Evolutionary conservation across 2,113 vertebrate genomes (phyloP).

Genomic region (Motacilla tschutschensis): DNA sequence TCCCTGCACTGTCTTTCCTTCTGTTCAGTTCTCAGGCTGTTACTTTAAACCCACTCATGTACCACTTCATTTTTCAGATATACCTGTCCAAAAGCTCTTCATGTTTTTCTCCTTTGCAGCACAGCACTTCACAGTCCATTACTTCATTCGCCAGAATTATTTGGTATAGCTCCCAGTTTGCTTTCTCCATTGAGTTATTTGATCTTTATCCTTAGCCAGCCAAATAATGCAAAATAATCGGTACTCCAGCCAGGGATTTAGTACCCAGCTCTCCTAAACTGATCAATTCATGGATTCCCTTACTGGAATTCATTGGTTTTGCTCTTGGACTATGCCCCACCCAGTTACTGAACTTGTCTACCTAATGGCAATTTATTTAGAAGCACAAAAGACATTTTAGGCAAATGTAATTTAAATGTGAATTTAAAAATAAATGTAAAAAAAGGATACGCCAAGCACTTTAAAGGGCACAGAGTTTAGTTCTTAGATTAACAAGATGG

Average conservation of each 20-base stretch:
- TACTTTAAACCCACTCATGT: background rate
- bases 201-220: slow-evolving; percentile 19
- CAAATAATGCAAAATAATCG: slow-evolving; percentile 30
- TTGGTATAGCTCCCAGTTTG: slow-evolving; percentile 23
- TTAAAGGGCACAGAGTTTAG: background rate
- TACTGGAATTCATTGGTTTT: background rate
- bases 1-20: background rate
- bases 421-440: background rate
- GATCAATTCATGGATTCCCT: slow-evolving; percentile 10
- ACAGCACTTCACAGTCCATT: background rate
- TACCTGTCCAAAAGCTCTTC: background rate
- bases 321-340: background rate
- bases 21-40: background rate
- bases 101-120: background rate
- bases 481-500: background rate
- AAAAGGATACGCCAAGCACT: background rate
- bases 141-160: slow-evolving; percentile 1
- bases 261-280: background rate
- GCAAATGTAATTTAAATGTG: slow-evolving; percentile 8
- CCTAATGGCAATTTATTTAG: background rate
- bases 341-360: background rate
- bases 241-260: background rate
- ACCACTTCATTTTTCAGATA: background rate
- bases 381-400: background rate
- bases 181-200: slow-evolving; percentile 16